These are phyloP conservation scores for Lasioglossum malachurum DNA, from an alignment of 2,888 invertebrate genomes.

Conservation along the genomic window DNA sequence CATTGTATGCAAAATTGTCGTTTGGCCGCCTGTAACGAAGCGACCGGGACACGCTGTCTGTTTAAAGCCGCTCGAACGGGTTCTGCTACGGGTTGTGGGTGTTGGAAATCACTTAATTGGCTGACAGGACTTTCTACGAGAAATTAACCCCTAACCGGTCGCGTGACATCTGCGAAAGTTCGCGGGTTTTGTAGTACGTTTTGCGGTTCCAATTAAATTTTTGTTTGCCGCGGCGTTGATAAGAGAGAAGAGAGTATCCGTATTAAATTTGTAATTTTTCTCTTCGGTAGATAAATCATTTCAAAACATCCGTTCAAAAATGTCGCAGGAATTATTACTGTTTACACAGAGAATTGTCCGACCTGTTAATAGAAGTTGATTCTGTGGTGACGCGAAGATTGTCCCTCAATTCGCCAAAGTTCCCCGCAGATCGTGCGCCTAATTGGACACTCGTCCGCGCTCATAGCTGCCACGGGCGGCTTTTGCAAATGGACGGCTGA, in stretches of 20 bases:
- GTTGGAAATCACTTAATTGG: not conserved
- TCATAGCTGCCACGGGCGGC: not conserved
- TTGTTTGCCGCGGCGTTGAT: not conserved
- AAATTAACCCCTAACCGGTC: not conserved
- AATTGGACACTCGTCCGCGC: not conserved
- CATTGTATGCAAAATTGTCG: conserved; percentile 33
- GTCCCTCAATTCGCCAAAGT: not conserved
- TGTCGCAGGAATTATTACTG: not conserved
- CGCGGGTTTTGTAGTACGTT: not conserved
- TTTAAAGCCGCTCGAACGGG: not conserved
- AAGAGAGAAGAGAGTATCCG: not conserved
- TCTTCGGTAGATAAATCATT: not conserved
- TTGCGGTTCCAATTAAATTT: not conserved
- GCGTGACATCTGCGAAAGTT: not conserved
- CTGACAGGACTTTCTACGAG: not conserved
- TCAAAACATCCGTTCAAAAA: not conserved
- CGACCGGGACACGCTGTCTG: not conserved
- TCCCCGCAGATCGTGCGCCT: not conserved
- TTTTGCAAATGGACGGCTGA: not conserved
- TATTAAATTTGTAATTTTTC: not conserved
- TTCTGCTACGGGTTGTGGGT: not conserved
- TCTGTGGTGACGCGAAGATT: not conserved
- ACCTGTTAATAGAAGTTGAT: not conserved
- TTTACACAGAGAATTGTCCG: not conserved
- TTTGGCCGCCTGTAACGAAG: not conserved